phyloP scores from a whole-genome alignment of 2,797 vertebrate genomes.

The Gephyroberyx darwinii region DNA sequence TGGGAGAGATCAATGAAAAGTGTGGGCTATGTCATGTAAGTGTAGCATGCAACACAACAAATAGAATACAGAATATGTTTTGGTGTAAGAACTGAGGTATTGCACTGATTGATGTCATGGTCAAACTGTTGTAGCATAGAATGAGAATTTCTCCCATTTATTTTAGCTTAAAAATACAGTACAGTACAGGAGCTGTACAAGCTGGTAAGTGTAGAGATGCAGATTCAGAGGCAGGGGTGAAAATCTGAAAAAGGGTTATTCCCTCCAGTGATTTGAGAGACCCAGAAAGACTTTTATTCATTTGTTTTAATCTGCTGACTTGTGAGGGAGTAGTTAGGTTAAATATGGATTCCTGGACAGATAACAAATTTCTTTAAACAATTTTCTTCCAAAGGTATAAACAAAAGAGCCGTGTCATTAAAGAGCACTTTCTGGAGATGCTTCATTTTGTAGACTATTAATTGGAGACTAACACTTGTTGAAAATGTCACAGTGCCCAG shows the following conservation, averaged over 20 bases:
- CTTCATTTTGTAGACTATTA: background rate
- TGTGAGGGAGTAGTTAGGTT: background rate
- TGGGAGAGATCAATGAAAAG: slow-evolving; percentile 47
- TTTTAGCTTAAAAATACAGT: background rate
- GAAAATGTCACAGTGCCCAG: background rate
- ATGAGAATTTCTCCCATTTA: slow-evolving; percentile 7
- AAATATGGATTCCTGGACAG: background rate
- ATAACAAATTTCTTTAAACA: background rate
- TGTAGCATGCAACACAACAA: slow-evolving; percentile 37
- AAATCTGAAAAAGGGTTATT: background rate
- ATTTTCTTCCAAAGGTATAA: background rate
- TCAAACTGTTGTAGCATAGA: background rate
- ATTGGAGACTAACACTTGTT: too few species aligned
- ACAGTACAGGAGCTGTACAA: background rate
- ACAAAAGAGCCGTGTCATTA: background rate
- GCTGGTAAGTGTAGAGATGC: background rate
- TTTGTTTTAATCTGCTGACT: background rate
- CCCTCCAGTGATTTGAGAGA: background rate
- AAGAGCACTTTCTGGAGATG: background rate
- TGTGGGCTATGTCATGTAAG: slow-evolving; percentile 33
- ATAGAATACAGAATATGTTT: slow-evolving; percentile 28
- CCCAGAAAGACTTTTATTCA: background rate
- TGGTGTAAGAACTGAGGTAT: slow-evolving; percentile 9
- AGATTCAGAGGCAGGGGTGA: background rate
- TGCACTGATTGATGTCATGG: slow-evolving; percentile 23